Base-by-base conservation (phyloP, 2,797 vertebrate species). In the Lates japonicus region DNA sequence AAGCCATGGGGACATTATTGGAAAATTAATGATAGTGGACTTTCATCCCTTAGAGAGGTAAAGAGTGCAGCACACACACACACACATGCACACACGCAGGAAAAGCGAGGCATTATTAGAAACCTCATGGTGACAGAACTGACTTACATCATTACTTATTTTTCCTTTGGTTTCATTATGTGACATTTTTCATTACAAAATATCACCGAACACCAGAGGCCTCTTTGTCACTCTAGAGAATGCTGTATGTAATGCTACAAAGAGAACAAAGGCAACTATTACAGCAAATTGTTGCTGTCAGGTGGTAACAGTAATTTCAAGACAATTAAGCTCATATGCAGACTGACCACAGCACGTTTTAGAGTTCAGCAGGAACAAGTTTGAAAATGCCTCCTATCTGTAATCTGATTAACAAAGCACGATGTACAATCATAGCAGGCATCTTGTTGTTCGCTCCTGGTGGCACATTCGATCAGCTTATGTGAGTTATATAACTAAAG, bases 1-100 rank as follows among this genome's bases (percentile, higher is more conserved):
- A 90, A 90, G 76, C 83, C 85, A 84, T 49, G 37, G 59, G 82
- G 71, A 64, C 77, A 78, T 91, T 86, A 88, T 90, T 86, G 87
- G 74, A 87, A 89, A 91, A 90, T 88, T 85, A 91, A 90, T 92
- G 85, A 88, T 77, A 82, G 80, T 85, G 70, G 89, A 78, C 87
- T 87, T 89, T 81, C 62, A 86, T 85, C 69, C 82, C 88, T 82
- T 62, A 51, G 78, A 87, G 83, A 87, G 69, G 60, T 66, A 77
- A 78, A 64, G 55, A 68, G 70, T 16, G 54, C 37, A 54, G 82
- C 60, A 79, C 49, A 49, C 22, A 55, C 61, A 70, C 39, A 76
- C 20, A 39, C 49, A 22, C 49, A 25, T 5, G 67, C 17, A 66
- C 44, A 55, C 49, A 59, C 29, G 31, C 31, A 37, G 25, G 25